phyloP scores from a whole-genome alignment of 2,888 invertebrate genomes.

The Ecliptopera silaceata region DNA sequence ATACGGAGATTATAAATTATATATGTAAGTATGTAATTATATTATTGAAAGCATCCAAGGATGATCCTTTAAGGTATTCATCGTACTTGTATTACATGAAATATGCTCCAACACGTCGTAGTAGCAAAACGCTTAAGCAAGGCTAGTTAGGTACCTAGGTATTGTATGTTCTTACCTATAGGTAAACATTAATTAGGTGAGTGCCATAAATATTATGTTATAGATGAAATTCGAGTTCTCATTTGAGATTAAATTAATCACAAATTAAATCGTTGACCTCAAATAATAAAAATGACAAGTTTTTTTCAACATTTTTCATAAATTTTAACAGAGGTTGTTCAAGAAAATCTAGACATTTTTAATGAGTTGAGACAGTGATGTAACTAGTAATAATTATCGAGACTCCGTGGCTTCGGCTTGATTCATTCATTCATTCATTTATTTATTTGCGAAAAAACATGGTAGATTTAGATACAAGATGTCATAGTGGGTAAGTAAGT shows the following conservation, averaged over 20 bases:
- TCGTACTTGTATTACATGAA: too few species aligned
- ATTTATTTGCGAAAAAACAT: too few species aligned
- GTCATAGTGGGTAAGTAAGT: too few species aligned
- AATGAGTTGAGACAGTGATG: conserved; percentile 12
- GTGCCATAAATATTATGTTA: neutral
- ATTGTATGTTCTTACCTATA: neutral
- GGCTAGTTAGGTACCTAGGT: too few species aligned
- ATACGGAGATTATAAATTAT: too few species aligned
- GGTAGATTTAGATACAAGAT: too few species aligned
- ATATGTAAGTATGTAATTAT: too few species aligned
- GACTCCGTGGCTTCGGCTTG: conserved; percentile 5
- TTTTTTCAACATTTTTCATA: neutral
- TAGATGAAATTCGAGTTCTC: neutral
- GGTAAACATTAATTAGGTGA: neutral
- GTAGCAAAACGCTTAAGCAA: neutral
- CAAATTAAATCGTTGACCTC: neutral
- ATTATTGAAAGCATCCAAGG: too few species aligned
- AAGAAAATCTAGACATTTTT: conserved; percentile 6
- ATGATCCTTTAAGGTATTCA: neutral
- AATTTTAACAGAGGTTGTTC: conserved; percentile 2
- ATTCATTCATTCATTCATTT: too few species aligned
- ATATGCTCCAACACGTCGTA: too few species aligned
- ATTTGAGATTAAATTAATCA: neutral
- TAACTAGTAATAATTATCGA: conserved; percentile 15
- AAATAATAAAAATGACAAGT: neutral